A percentile compares a stretch with the other conserved stretches of the same genome.
Conservation (phyloP, 1,140 invertebrate genomes). For the Cyclargus thomasi region DNA sequence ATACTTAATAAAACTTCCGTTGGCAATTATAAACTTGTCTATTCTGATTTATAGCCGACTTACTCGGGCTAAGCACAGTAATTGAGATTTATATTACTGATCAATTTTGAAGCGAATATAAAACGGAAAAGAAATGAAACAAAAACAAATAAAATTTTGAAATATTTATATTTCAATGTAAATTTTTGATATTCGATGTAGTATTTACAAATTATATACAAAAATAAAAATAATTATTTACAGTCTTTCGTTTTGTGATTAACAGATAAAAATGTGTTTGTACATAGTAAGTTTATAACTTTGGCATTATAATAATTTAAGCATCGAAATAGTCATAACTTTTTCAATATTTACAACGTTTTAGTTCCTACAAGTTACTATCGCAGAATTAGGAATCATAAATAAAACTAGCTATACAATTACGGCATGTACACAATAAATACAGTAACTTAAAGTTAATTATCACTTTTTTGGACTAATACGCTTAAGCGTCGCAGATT, state of each 20-base stretch:
- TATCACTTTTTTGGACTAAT: slow-evolving; percentile 73
- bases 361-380: slow-evolving; percentile 48
- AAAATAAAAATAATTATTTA: slow-evolving; percentile 52
- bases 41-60: slow-evolving; percentile 4
- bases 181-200: slow-evolving; percentile 45
- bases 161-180: slow-evolving; percentile 59
- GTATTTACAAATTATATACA: slow-evolving; percentile 60
- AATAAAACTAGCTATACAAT: slow-evolving; percentile 48
- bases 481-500: slow-evolving; percentile 69
- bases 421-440: slow-evolving; percentile 49
- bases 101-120: slow-evolving; percentile 10
- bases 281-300: slow-evolving; percentile 68
- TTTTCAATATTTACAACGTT: slow-evolving; percentile 18
- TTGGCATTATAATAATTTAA: slow-evolving; percentile 71
- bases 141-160: slow-evolving; percentile 63
- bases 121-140: slow-evolving; percentile 46
- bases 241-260: slow-evolving; percentile 46
- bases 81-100: not conserved
- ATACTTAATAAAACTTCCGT: slow-evolving; percentile 12
- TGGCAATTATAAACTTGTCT: slow-evolving; percentile 10
- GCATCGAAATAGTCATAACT: slow-evolving; percentile 29
- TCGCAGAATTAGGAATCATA: slow-evolving; percentile 65
- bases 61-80: not conserved
- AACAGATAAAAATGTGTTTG: slow-evolving; percentile 58
- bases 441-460: slow-evolving; percentile 56